Evolutionary conservation across 2,797 vertebrate species (phyloP).

Genomic region (Sphenopsis melanotis): DNA sequence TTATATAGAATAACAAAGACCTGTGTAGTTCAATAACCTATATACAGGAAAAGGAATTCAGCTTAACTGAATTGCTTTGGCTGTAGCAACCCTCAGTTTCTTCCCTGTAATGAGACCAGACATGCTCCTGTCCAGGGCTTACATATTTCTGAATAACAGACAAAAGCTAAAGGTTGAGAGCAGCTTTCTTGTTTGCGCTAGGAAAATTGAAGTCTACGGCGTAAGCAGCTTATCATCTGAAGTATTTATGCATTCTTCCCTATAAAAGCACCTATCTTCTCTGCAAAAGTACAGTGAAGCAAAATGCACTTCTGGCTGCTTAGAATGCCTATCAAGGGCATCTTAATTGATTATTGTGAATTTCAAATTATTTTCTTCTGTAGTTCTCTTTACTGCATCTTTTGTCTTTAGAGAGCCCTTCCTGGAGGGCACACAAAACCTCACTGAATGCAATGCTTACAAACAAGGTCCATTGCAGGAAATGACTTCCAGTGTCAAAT

Average conservation of each 20-base stretch:
- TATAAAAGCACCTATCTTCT: not conserved
- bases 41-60: not conserved
- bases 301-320: not conserved
- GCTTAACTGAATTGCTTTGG: not conserved
- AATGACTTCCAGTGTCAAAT: not conserved
- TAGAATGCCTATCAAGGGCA: not conserved
- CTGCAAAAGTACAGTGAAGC: not conserved
- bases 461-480: not conserved
- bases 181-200: not conserved
- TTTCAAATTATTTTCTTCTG: not conserved
- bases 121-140: not conserved
- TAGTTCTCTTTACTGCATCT: not conserved
- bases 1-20: not conserved
- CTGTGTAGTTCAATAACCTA: not conserved
- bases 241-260: conserved; percentile 16
- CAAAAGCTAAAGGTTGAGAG: not conserved
- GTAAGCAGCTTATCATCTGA: not conserved
- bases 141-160: not conserved
- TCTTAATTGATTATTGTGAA: not conserved
- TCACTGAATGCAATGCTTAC: not conserved
- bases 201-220: not conserved
- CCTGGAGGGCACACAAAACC: not conserved
- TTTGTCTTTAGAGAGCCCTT: not conserved
- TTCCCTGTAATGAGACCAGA: not conserved
- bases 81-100: not conserved